These are phyloP conservation scores for Drosophila bifasciata DNA, from an alignment of 1,140 invertebrate genomes.

Conservation along the genomic window DNA sequence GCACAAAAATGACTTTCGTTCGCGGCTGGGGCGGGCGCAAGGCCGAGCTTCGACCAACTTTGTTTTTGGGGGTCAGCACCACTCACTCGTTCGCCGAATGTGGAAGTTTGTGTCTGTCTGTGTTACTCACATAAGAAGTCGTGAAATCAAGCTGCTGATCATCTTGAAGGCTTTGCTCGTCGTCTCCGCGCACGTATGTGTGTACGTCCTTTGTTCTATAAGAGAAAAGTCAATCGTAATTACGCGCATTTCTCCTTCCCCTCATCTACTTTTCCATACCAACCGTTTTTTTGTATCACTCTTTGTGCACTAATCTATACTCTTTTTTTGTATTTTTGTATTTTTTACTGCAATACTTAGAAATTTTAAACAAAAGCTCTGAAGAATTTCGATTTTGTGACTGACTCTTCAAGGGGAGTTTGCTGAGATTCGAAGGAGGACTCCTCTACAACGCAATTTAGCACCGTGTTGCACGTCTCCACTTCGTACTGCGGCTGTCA, in stretches of 20 bases:
- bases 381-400: neutral
- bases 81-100: conserved; percentile 28
- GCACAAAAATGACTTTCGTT: conserved; percentile 28
- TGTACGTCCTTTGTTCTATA: conserved; percentile 3
- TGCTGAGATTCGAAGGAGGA: conserved; percentile 3
- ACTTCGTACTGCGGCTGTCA: conserved; percentile 36
- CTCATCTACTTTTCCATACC: neutral
- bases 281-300: neutral
- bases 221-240: conserved; percentile 16
- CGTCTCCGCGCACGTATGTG: conserved; percentile 16
- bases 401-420: neutral
- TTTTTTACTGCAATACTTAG: neutral
- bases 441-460: conserved; percentile 46
- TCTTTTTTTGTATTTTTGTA: neutral
- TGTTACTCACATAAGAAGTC: conserved; percentile 81
- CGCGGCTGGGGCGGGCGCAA: conserved; percentile 22
- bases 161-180: conserved; percentile 53
- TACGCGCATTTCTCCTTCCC: conserved; percentile 8
- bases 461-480: conserved; percentile 70
- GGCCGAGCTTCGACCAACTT: conserved; percentile 50
- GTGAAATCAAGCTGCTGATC: conserved; percentile 79
- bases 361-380: conserved; percentile 1
- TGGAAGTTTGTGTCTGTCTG: conserved; percentile 28
- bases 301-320: neutral
- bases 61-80: conserved; percentile 71